Base-by-base conservation (phyloP, 1,140 invertebrate species). In the Drosophila asahinai region DNA sequence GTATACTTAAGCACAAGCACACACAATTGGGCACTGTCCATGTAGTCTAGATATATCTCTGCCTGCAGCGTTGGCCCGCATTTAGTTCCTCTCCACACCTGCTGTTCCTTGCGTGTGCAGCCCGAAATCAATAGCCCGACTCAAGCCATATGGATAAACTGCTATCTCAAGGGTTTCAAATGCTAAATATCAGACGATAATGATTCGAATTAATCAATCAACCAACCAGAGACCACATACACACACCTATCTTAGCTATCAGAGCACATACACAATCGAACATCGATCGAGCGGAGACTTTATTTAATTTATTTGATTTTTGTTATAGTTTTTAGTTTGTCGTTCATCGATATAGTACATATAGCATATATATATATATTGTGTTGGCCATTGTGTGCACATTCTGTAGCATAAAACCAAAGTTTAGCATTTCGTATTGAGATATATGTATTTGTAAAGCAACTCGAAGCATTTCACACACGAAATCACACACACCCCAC, bases 401-500 rank as follows among this genome's bases (percentile, higher is more conserved):
- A 87, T 78, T 86, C 40, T 89, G 81, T 89, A 89, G 86, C 86
- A 89, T 91, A 89, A 89, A 89, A 89, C 86, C 86, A 89, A 89
- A 89, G 86, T 86, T 89, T 89, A 89, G 86, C 81, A 89, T 89
- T 89, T 89, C 86, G 86, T 86, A 86, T 86, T 76, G 62, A 86
- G 74, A 77, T 74, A 74, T 48, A 86, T 79, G 80, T 84, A 84
- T 67, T 83, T 83, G 81, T 83, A 83, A 79, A 83, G 59, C 59
- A 81, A 78, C 75, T 73, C 63, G 62, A 77, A 67, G 64, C 73
- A 84, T 77, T 71, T 77, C 71, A 81, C 63, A 75, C 49, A 11
- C 33, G 9, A 36, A 36, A 36, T 36, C 33, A 66, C 51, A 54
- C 40, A 80, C 51, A 79, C 45, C 27, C 5, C 27, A 47, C 57